Evolutionary conservation across 2,888 invertebrate species (phyloP), one percentile per base, ranked within the genome.

Genomic region (Lacanobia oleracea): DNA sequence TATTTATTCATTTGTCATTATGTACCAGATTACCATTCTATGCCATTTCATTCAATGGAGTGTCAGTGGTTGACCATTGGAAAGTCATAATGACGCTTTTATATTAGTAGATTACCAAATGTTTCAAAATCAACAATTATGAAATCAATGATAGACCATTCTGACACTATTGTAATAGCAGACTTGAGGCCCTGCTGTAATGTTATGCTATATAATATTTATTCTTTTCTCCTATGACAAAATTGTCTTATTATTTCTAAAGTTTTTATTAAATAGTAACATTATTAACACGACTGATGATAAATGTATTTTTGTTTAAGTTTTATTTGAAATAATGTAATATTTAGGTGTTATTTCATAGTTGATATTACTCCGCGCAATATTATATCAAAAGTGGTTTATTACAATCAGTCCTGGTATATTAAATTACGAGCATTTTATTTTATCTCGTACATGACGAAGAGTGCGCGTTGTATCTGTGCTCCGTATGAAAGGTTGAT

Each of bases 221-320:
- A 37, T 54, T 54, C 1, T 23, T 45, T 48, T 48, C 14, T 23
- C 2, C 10, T 10, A 18, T 37, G 18, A 21, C 7, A 16, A 50
- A 43, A 53, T 45, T 3, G 14, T 45, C 1, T 59, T 21, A 43
- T 16, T 43, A 2, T 23, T 53, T 21, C 10, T 27, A n/a, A 53
- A 63, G 45, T 64, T 56, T 65, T 75, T 21, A 43, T 65, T 7
- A 16, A 65, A 56, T 72, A 65, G 75, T 75, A 75, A 57, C 27
- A n/a, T 65, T 63, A 1, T 48, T 50, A 56, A 65, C 40, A 21
- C 23, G 56, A 65, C 75, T 43, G 75, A 48, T 9, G 9, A n/a
- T 54, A 61, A 50, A 9, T 72, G 43, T 75, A 75, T 75, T 64
- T 65, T 43, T 6, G 1, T 43, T 50, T 40, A 56, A 63, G 48